Conservation (phyloP, 2,113 vertebrate genomes). For the Rhea americana region DNA sequence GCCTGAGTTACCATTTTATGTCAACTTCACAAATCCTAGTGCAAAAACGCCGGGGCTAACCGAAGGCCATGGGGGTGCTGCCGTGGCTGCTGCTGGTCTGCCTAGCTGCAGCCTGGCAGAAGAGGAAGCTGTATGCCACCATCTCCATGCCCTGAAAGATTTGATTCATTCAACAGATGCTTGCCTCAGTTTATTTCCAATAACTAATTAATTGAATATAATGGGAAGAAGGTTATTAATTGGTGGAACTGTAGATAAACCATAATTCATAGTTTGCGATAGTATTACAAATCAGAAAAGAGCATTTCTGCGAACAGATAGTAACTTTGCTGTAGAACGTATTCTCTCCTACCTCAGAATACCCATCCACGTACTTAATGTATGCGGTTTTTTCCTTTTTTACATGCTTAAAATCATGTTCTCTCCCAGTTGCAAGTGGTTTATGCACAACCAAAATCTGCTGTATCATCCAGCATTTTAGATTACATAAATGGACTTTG, state of each 20-base stretch:
- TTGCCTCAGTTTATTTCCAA: not conserved
- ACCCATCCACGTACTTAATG: not conserved
- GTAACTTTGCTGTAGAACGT: not conserved
- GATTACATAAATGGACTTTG: not conserved
- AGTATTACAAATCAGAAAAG: not conserved
- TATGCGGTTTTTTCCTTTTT: not conserved
- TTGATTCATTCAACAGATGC: not conserved
- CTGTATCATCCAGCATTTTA: not conserved
- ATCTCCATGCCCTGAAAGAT: not conserved
- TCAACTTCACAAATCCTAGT: not conserved
- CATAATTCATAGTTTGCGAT: not conserved
- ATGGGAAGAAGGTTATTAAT: not conserved
- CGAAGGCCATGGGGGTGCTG: not conserved
- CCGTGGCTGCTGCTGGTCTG: not conserved
- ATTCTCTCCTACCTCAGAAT: not conserved
- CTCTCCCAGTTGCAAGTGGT: not conserved
- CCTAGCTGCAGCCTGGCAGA: not conserved
- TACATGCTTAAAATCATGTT: not conserved
- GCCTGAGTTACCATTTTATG: slow-evolving; percentile 7
- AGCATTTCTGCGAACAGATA: not conserved
- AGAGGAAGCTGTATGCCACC: not conserved
- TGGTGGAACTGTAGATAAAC: not conserved
- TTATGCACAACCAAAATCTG: not conserved
- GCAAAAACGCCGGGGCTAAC: not conserved
- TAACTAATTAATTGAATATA: not conserved